Conservation (phyloP, 2,888 invertebrate genomes). For the Agrenia bidenticulata region DNA sequence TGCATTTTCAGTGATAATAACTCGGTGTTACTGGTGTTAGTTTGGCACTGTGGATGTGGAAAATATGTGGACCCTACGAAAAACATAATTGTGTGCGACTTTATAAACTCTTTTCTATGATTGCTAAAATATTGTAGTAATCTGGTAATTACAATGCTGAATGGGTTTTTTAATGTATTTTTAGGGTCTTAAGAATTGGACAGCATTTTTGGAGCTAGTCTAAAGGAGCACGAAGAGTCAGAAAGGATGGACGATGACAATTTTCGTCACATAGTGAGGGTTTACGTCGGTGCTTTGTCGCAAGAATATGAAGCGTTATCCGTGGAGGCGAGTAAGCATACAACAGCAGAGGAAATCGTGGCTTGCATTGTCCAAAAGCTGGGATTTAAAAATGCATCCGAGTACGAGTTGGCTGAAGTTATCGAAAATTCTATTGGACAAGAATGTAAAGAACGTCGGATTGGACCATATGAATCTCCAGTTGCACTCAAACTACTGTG, state of each 20-base stretch:
- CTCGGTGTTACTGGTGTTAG: too few species aligned
- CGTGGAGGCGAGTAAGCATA: slow-evolving; percentile 60
- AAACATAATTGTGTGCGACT: too few species aligned
- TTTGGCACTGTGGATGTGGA: too few species aligned
- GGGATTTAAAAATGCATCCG: slow-evolving; percentile 64
- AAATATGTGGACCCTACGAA: too few species aligned
- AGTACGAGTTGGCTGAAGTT: slow-evolving; percentile 84
- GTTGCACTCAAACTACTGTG: slow-evolving; percentile 58
- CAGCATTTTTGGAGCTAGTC: slow-evolving; percentile 11
- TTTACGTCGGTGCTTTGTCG: slow-evolving; percentile 84
- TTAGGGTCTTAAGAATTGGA: neutral
- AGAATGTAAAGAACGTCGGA: slow-evolving; percentile 87
- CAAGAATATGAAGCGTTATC: slow-evolving; percentile 76
- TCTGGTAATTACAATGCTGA: too few species aligned
- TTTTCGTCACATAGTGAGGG: slow-evolving; percentile 71
- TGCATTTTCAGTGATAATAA: too few species aligned
- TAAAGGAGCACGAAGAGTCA: neutral
- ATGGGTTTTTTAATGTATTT: neutral
- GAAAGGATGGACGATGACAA: slow-evolving; percentile 53
- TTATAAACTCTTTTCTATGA: too few species aligned
- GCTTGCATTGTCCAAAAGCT: slow-evolving; percentile 79
- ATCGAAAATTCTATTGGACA: slow-evolving; percentile 82
- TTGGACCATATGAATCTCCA: slow-evolving; percentile 65
- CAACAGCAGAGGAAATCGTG: slow-evolving; percentile 87
- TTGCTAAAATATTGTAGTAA: too few species aligned